A percentile compares a stretch with the other conserved stretches of the same genome.
Conservation (phyloP, 2,888 invertebrate species). For the Ophion ellenae region DNA sequence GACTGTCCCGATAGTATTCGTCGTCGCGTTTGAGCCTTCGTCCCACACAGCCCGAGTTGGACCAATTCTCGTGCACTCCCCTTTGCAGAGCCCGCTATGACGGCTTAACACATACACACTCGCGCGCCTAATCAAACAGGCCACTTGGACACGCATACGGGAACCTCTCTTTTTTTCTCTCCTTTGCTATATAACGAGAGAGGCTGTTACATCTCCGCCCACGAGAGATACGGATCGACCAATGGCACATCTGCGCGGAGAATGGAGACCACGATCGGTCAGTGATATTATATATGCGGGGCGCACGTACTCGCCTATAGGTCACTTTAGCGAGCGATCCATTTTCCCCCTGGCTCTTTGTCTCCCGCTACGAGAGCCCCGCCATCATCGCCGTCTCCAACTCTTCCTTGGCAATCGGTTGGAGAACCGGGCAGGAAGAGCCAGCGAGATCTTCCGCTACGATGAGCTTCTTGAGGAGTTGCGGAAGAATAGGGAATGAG, state of each 20-base stretch:
- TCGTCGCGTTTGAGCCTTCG: constrained; percentile 44
- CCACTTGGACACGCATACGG: constrained; percentile 71
- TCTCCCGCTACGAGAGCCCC: background rate
- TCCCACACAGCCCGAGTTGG: constrained; percentile 48
- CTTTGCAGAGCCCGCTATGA: background rate
- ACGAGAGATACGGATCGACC: constrained; percentile 72
- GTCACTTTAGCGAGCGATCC: background rate
- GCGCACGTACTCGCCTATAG: background rate
- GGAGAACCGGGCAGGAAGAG: background rate
- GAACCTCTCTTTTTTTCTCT: background rate
- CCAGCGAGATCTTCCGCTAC: background rate
- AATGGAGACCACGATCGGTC: constrained; percentile 31
- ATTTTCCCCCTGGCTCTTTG: background rate
- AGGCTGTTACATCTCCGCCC: constrained; percentile 76
- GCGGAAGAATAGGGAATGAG: too few relatives aligned
- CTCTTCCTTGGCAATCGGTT: background rate
- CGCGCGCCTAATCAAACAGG: constrained; percentile 74
- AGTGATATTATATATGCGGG: constrained; percentile 23
- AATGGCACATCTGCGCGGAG: constrained; percentile 71
- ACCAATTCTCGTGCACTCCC: constrained; percentile 42
- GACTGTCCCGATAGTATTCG: constrained; percentile 71
- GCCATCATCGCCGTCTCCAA: background rate
- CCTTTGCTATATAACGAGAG: constrained; percentile 74
- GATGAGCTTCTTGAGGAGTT: too few relatives aligned
- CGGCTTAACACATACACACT: background rate